A percentile compares a stretch with the other conserved stretches of the same genome.
These are phyloP conservation scores for Ictalurus furcatus DNA, from an alignment of 2,113 vertebrate species.

Conservation along the genomic window DNA sequence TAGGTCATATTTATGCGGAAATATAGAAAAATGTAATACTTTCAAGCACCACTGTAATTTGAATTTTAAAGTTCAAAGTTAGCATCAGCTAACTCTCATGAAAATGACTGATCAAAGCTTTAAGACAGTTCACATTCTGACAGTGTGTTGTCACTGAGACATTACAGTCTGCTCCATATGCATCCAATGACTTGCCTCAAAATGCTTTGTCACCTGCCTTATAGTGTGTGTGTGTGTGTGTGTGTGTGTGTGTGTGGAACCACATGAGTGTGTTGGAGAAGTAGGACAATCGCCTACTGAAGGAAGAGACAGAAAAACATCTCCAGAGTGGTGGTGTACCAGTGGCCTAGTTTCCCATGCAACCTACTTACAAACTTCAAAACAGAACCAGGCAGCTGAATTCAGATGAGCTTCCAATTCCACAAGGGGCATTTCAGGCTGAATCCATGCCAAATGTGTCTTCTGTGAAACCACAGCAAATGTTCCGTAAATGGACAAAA, in stretches of 20 bases:
- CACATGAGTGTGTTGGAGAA: constrained; percentile 42
- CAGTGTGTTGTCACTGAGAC: not conserved
- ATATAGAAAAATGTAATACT: no score
- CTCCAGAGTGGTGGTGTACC: constrained; percentile 41
- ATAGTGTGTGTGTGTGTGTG: not conserved
- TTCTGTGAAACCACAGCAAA: constrained; percentile 39
- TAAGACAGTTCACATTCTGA: not conserved
- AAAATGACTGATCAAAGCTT: not conserved
- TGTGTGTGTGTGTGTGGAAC: constrained; percentile 6
- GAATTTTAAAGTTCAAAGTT: not conserved
- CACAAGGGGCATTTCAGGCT: constrained; percentile 50
- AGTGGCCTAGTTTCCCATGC: constrained; percentile 56
- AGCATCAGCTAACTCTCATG: not conserved
- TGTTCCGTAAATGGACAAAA: constrained; percentile 30
- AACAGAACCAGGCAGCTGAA: constrained; percentile 51
- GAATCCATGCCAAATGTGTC: constrained; percentile 52
- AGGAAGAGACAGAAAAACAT: constrained; percentile 46
- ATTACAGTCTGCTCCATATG: not conserved
- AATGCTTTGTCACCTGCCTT: constrained; percentile 37
- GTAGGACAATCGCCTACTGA: constrained; percentile 48
- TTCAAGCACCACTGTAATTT: not conserved
- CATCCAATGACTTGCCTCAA: not conserved
- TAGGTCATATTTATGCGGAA: no score
- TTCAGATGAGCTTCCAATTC: constrained; percentile 59
- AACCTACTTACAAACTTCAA: constrained; percentile 60